These are phyloP conservation scores for Sminthopsis crassicaudata DNA, from an alignment of 2,113 vertebrate genomes.

Conservation along the genomic window DNA sequence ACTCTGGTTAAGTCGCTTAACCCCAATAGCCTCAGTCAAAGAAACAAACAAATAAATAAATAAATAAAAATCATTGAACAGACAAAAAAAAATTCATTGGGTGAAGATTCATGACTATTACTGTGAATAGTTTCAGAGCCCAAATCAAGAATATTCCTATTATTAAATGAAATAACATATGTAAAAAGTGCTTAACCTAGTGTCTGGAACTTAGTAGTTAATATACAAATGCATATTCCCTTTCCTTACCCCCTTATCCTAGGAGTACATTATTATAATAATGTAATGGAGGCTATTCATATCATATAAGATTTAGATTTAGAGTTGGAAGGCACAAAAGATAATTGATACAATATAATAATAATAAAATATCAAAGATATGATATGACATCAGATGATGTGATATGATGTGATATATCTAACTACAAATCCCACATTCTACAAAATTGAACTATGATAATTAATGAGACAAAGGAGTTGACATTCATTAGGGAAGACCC, in stretches of 20 bases:
- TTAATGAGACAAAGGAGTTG: not conserved
- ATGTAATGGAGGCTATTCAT: not conserved
- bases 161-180: not conserved
- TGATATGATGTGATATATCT: not conserved
- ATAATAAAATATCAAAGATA: too few relatives aligned
- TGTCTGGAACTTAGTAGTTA: not conserved
- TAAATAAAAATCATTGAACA: too few relatives aligned
- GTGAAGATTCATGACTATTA: not conserved
- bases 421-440: not conserved
- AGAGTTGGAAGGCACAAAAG: not conserved
- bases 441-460: not conserved
- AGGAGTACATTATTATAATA: not conserved
- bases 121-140: not conserved
- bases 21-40: too few relatives aligned
- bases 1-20: too few relatives aligned
- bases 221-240: not conserved
- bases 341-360: not conserved
- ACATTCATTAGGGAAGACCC: not conserved
- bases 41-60: too few relatives aligned
- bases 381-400: not conserved
- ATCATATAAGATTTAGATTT: not conserved
- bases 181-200: not conserved
- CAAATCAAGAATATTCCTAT: not conserved
- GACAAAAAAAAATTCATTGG: too few relatives aligned
- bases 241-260: not conserved